A percentile compares a stretch with the other conserved stretches of the same genome.
These are phyloP conservation scores for Camelus dromedarius DNA, from an alignment of 2,113 vertebrate species.

Conservation along the genomic window DNA sequence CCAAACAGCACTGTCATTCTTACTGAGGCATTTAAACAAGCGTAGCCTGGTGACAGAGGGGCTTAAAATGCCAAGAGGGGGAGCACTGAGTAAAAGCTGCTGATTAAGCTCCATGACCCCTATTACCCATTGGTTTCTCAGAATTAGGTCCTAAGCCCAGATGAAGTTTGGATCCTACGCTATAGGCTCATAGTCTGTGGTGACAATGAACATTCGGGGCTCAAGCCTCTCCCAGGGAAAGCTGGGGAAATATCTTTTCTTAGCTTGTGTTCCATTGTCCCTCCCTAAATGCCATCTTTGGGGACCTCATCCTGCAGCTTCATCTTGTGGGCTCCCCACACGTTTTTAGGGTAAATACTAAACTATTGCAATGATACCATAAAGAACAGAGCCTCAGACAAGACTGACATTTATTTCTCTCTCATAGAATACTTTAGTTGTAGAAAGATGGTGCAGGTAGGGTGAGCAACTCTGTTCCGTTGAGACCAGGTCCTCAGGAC, in stretches of 20 bases:
- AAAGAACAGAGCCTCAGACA: neutral
- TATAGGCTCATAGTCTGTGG: neutral
- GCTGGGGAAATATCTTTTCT: neutral
- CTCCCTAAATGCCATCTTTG: neutral
- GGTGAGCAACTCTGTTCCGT: neutral
- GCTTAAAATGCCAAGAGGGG: slow-evolving; percentile 3
- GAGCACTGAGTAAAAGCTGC: slow-evolving; percentile 26
- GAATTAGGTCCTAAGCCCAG: slow-evolving; percentile 17
- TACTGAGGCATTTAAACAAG: neutral
- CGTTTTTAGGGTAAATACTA: neutral
- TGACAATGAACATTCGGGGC: neutral
- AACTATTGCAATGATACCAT: neutral
- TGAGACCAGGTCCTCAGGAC: neutral
- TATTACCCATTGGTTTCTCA: slow-evolving; percentile 39
- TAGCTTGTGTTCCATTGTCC: too few species aligned
- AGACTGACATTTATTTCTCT: neutral
- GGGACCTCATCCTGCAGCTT: neutral
- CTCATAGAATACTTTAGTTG: neutral
- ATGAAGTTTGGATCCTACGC: neutral
- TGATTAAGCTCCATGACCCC: slow-evolving; percentile 15
- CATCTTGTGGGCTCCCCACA: neutral
- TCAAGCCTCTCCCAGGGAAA: neutral
- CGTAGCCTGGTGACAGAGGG: neutral
- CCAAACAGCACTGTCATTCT: neutral
- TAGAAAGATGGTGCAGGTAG: neutral